A percentile compares a stretch with the other conserved stretches of the same genome.
These are phyloP conservation scores for Pseudomugil gertrudae DNA, from an alignment of 2,797 vertebrate genomes.

Conservation along the genomic window DNA sequence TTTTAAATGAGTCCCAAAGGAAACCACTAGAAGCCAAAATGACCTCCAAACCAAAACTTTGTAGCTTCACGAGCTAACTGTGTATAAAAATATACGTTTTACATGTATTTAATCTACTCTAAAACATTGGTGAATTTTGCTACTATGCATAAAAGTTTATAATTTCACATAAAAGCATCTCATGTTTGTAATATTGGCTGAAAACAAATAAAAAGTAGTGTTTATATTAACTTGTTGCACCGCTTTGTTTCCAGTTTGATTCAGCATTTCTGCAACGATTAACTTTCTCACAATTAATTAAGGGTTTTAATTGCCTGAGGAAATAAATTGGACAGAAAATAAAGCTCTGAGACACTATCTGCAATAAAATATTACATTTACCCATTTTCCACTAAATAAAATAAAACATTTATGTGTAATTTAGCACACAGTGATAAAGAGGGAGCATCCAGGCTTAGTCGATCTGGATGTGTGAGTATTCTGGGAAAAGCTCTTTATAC, in stretches of 20 bases:
- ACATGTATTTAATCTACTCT: constrained; percentile 18
- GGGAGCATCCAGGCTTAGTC: too few species aligned
- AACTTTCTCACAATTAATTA: background rate
- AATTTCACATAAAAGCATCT: background rate
- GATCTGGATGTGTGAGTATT: too few species aligned
- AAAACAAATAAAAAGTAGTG: background rate
- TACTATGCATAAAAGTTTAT: constrained; percentile 20
- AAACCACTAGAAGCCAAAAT: constrained; percentile 58
- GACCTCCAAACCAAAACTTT: constrained; percentile 57
- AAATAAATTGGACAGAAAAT: background rate
- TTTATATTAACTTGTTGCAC: too few species aligned
- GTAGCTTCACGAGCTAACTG: constrained; percentile 16
- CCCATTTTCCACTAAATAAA: too few species aligned
- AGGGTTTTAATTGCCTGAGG: background rate
- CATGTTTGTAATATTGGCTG: background rate
- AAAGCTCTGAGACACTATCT: too few species aligned
- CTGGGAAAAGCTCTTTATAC: too few species aligned
- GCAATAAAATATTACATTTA: too few species aligned
- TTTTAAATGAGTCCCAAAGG: constrained; percentile 27
- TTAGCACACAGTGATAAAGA: too few species aligned
- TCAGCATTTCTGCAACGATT: background rate
- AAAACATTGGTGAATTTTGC: constrained; percentile 12
- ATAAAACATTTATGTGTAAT: too few species aligned
- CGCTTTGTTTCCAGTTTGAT: too few species aligned
- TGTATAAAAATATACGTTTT: constrained; percentile 38